Conservation (phyloP, 2,797 vertebrate species). For the Malurus splendens region DNA sequence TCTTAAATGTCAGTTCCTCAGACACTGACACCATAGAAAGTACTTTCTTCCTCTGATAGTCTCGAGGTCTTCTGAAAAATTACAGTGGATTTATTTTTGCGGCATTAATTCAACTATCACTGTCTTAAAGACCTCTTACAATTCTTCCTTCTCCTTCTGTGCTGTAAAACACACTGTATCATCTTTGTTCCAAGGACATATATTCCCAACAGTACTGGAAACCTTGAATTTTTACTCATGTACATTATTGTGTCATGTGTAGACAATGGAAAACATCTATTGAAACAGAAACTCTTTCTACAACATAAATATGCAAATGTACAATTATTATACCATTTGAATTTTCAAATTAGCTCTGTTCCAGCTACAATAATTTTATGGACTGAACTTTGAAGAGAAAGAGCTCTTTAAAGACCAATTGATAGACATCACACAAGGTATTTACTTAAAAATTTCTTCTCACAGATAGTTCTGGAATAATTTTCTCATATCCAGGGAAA, state of each 20-base stretch:
- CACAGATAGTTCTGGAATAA: not conserved
- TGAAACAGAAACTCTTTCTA: slow-evolving; percentile 41
- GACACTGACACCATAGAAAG: not conserved
- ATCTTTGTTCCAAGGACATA: not conserved
- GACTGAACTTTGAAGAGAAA: not conserved
- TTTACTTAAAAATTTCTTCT: slow-evolving; percentile 4
- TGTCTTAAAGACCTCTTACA: slow-evolving; percentile 13
- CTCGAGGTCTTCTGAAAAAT: not conserved
- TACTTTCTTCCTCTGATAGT: not conserved
- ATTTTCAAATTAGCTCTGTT: slow-evolving; percentile 32
- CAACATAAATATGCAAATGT: slow-evolving; percentile 42
- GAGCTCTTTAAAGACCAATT: slow-evolving; percentile 19
- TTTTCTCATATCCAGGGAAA: not conserved
- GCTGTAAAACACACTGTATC: slow-evolving; percentile 3
- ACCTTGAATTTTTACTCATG: slow-evolving; percentile 46
- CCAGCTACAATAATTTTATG: not conserved
- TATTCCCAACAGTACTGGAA: slow-evolving; percentile 20
- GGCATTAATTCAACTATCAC: slow-evolving; percentile 42
- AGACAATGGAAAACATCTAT: slow-evolving; percentile 47
- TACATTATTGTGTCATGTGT: not conserved
- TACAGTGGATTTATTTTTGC: not conserved
- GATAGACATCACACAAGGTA: not conserved
- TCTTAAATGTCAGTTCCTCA: not conserved
- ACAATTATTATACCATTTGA: slow-evolving; percentile 23
- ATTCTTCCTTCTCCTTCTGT: not conserved